A percentile compares a stretch with the other conserved stretches of the same genome.
Conservation (phyloP, 2,797 vertebrate species). For the Catharus ustulatus region DNA sequence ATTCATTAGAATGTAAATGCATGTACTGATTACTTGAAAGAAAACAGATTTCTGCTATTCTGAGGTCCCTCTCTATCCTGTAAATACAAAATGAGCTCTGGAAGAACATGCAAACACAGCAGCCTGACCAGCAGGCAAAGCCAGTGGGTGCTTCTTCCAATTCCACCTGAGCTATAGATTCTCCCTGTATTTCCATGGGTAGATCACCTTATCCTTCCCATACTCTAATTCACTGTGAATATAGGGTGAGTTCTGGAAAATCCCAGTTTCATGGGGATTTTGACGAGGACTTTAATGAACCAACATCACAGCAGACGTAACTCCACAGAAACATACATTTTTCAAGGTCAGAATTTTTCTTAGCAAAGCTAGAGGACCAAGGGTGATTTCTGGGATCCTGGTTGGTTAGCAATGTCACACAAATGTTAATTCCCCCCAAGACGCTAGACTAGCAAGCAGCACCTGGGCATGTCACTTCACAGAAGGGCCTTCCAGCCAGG, state of each 20-base stretch:
- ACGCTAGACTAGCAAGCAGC: background rate
- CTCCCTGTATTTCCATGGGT: background rate
- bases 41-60: constrained; percentile 5
- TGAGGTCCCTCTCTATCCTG: background rate
- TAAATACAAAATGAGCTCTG: constrained; percentile 14
- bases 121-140: background rate
- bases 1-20: constrained; percentile 22
- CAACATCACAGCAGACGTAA: background rate
- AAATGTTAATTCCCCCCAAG: background rate
- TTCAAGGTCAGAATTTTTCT: background rate
- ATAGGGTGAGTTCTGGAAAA: background rate
- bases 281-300: background rate
- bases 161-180: background rate
- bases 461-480: background rate
- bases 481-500: background rate
- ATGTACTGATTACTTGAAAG: constrained; percentile 1
- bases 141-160: background rate
- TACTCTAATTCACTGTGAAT: background rate
- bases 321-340: background rate
- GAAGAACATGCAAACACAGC: background rate
- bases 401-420: background rate
- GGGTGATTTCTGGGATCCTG: background rate
- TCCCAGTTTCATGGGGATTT: background rate
- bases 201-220: background rate
- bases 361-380: background rate